Evolutionary conservation across 1,140 invertebrate genomes (phyloP).

Genomic region (Adelges cooleyi): DNA sequence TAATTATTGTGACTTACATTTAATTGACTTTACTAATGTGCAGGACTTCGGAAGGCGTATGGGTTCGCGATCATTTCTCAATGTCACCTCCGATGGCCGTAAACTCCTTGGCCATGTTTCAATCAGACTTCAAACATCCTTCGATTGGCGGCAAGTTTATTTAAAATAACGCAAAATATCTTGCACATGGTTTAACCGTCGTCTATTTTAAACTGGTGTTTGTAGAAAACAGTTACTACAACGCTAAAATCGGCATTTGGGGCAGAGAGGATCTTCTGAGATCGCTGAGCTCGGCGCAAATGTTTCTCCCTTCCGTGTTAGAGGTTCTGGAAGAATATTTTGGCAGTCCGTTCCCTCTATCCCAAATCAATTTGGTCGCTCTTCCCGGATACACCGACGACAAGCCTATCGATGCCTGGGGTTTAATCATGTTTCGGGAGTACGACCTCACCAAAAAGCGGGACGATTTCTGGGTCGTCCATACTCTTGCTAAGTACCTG

Average conservation of each 20-base stretch:
- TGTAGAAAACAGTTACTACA: constrained; percentile 17
- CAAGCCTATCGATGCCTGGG: constrained; percentile 59
- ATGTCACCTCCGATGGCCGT: constrained; percentile 69
- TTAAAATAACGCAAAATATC: too few relatives aligned
- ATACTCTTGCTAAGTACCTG: constrained; percentile 39
- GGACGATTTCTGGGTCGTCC: constrained; percentile 34
- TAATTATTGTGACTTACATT: not conserved
- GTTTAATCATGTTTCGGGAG: constrained; percentile 63
- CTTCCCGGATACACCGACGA: constrained; percentile 61
- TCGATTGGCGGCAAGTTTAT: not conserved
- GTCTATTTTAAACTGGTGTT: too few relatives aligned
- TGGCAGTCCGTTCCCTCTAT: constrained; percentile 53
- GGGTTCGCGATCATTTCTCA: constrained; percentile 56
- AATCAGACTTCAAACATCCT: constrained; percentile 52
- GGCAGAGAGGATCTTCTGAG: constrained; percentile 55
- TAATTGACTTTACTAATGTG: not conserved
- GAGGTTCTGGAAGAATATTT: constrained; percentile 58
- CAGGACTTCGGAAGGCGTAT: constrained; percentile 37
- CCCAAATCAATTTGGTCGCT: constrained; percentile 68
- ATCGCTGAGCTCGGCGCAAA: constrained; percentile 49
- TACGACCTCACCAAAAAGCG: constrained; percentile 37
- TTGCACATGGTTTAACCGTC: too few relatives aligned
- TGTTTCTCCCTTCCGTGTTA: constrained; percentile 50
- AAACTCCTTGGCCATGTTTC: constrained; percentile 68
- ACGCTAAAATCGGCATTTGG: constrained; percentile 51